Evolutionary conservation across 2,113 vertebrate genomes (phyloP).

Genomic region (Cyprinodon variegatus): DNA sequence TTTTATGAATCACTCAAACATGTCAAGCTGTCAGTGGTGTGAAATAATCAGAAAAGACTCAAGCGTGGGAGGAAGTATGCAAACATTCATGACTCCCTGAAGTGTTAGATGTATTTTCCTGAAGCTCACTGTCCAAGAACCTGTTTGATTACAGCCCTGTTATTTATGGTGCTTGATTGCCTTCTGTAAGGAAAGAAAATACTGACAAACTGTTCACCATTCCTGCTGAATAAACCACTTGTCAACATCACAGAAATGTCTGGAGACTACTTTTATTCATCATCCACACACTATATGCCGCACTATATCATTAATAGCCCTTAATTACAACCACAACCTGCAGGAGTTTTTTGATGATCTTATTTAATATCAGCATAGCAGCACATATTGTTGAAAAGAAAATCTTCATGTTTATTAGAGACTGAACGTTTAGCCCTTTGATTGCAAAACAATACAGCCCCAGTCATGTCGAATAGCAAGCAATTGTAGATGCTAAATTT

Average conservation of each 20-base stretch:
- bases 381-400: neutral
- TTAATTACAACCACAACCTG: neutral
- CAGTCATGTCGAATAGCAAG: neutral
- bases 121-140: conserved; percentile 61
- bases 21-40: conserved; percentile 37
- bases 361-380: neutral
- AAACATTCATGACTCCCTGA: conserved; percentile 30
- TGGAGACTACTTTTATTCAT: conserved; percentile 45
- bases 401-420: neutral
- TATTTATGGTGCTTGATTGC: conserved; percentile 75
- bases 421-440: no score
- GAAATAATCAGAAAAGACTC: conserved; percentile 36
- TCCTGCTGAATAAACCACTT: conserved; percentile 87
- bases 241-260: conserved; percentile 69
- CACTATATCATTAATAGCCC: neutral
- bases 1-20: conserved; percentile 18
- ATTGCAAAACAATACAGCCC: neutral
- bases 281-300: neutral
- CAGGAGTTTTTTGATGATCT: neutral
- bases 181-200: conserved; percentile 75
- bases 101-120: conserved; percentile 42
- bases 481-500: no score
- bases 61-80: conserved; percentile 21
- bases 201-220: conserved; percentile 83
- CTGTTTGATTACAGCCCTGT: conserved; percentile 71